A percentile compares a stretch with the other conserved stretches of the same genome.
These are phyloP conservation scores for Oreochromis aureus DNA, from an alignment of 2,113 vertebrate genomes.

Conservation along the genomic window DNA sequence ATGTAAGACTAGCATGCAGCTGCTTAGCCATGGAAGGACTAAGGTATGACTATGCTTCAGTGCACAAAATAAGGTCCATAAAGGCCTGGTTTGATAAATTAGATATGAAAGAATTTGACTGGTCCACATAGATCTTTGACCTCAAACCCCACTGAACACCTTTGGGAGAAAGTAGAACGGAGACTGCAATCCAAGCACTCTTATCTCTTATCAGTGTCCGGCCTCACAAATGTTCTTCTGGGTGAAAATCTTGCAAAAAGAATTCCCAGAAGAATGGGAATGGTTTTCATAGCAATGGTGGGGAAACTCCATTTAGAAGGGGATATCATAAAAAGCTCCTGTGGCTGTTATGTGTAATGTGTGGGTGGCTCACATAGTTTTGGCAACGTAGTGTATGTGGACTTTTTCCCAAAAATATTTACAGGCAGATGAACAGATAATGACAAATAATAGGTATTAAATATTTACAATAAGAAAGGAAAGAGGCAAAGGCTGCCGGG, in stretches of 20 bases:
- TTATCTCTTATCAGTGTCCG: not conserved
- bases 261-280: not conserved
- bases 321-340: not conserved
- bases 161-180: not conserved
- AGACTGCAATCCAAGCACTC: not conserved
- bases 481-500: not conserved
- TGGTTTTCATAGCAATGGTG: not conserved
- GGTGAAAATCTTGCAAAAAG: not conserved
- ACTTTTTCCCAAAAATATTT: fast-evolving
- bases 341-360: not conserved
- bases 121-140: not conserved
- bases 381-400: not conserved
- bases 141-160: not conserved
- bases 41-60: not conserved
- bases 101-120: not conserved
- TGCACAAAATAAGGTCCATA: not conserved
- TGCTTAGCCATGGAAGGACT: not conserved
- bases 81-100: not conserved
- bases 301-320: not conserved
- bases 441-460: not conserved
- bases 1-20: not conserved
- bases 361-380: not conserved
- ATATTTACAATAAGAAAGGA: not conserved
- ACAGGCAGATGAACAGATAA: not conserved
- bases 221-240: not conserved